phyloP scores from a whole-genome alignment of 2,113 vertebrate genomes.

The Naja naja region DNA sequence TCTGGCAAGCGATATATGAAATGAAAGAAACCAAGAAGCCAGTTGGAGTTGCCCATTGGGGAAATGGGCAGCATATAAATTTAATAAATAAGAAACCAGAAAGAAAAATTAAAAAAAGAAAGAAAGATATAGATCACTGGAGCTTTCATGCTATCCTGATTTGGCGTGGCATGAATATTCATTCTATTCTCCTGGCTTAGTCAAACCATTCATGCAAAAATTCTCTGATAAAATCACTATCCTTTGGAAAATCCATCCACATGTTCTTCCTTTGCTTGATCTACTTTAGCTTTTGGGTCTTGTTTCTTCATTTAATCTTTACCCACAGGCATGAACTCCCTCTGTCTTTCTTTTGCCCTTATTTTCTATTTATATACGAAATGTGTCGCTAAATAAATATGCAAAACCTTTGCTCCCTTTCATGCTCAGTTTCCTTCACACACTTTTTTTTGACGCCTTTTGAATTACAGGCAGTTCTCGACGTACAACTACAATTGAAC shows the following conservation, averaged over 20 bases:
- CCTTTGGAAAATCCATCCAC: neutral
- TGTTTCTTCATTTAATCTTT: neutral
- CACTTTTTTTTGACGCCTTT: neutral
- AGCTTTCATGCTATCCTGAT: neutral
- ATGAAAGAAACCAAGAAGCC: neutral
- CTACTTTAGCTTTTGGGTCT: neutral
- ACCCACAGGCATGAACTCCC: neutral
- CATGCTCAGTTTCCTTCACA: neutral
- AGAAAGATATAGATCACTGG: no score
- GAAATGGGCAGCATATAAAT: neutral
- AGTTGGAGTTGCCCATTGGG: neutral
- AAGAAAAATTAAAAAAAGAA: neutral
- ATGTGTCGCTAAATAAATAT: neutral
- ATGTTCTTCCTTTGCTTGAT: neutral
- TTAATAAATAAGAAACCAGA: neutral
- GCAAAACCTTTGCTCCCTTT: neutral
- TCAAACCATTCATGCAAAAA: neutral
- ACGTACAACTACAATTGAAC: neutral
- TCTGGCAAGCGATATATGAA: neutral
- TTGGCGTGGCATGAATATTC: neutral
- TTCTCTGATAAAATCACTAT: neutral
- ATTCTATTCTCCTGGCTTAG: neutral
- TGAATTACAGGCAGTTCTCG: neutral
- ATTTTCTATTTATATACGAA: neutral
- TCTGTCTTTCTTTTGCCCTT: neutral